These are phyloP conservation scores for Leiothrix lutea DNA, from an alignment of 2,113 vertebrate species.

Conservation along the genomic window DNA sequence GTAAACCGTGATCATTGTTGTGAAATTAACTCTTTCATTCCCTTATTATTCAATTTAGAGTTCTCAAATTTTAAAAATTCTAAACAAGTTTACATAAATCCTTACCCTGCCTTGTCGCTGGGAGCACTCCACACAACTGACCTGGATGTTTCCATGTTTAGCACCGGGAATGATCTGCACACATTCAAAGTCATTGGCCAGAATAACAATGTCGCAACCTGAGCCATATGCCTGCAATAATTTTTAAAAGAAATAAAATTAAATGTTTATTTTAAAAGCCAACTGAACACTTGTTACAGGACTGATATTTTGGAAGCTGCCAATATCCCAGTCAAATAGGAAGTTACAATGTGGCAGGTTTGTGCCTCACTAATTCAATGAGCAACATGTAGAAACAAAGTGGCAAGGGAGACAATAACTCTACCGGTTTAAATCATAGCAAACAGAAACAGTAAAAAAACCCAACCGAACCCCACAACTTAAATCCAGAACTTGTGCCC, in stretches of 20 bases:
- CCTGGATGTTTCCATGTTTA: conserved; percentile 99
- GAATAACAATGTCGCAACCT: conserved; percentile 95
- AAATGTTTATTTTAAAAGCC: not conserved
- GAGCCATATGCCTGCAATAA: conserved; percentile 92
- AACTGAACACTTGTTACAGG: not conserved
- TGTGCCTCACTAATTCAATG: not conserved
- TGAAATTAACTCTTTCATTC: not conserved
- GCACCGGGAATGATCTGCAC: conserved; percentile 98
- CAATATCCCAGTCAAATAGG: not conserved
- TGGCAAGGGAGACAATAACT: not conserved
- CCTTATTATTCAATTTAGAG: not conserved
- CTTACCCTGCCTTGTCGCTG: conserved; percentile 95
- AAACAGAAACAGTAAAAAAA: not conserved
- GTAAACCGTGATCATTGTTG: not conserved
- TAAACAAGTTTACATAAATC: not conserved
- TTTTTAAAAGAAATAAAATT: not conserved
- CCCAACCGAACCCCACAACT: not conserved
- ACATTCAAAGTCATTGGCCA: conserved; percentile 97
- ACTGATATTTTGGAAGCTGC: not conserved
- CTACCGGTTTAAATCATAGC: fast-evolving
- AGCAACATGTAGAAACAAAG: not conserved
- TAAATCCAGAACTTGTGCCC: not conserved
- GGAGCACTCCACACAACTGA: conserved; percentile 98
- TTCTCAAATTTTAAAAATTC: not conserved
- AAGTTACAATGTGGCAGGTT: fast-evolving